Evolutionary conservation across 2,888 invertebrate genomes (phyloP), one percentile per base, ranked within the genome.

Genomic region (Aricia artaxerxes): DNA sequence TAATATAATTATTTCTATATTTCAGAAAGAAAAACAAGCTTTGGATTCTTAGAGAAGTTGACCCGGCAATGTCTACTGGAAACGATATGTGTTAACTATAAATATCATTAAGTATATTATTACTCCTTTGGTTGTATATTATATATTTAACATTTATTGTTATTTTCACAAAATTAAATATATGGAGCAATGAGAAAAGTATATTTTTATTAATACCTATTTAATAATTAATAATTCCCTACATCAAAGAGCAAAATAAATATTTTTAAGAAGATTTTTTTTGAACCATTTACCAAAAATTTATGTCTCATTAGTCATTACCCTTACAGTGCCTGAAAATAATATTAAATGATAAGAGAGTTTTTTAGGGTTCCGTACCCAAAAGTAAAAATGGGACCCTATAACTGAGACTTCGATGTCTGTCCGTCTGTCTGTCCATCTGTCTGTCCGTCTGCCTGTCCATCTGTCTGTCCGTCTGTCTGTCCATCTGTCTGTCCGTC

Each of bases 131-230:
- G 16, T 35, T 69, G 69, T 69, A 38, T 69, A 69, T 4, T 69
- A 35, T 13, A 69, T 69, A 9, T 69, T 24, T 35, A 5, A 69
- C 35, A 13, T 69, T 69, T 69, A 4, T 69, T 69, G 35, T 69
- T 35, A 38, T 69, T 69, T 69, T 69, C 69, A 69, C 35, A 69
- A 69, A 69, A 69, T 35, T 13, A 69, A 38, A 69, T 69, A 38
- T 69, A 69, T 69, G 35, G 6, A 69, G 69, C 69, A 69, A 69
- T 69, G 16, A 5, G 16, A 69, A 69, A 64, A 64, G 3, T 2
- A 31, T 35, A 11, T 69, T 13, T 69, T 57, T 9, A 5, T 60
- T 60, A 24, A 24, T 24, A 24, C 24, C 24, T 24, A 24, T 24
- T 24, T 24, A 24, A 24, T 5, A 64, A 31, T 64, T 31, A 31